Percentiles rank a stretch among this genome's conserved stretches.
phyloP scores from a whole-genome alignment of 1,140 invertebrate species.

The Pantala flavescens region DNA sequence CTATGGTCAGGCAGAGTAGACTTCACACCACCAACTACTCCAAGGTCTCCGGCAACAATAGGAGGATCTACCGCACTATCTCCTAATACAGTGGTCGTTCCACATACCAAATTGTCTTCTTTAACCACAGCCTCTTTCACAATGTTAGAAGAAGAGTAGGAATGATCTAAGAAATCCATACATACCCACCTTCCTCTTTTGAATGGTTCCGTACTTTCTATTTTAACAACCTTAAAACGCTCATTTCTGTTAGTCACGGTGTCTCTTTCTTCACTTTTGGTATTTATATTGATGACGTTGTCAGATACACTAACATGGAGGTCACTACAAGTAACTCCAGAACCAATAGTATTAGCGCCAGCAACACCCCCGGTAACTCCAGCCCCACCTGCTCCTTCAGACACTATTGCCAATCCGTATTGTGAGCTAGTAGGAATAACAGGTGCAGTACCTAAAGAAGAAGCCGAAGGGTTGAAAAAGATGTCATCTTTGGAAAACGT shows the following conservation, averaged over 20 bases:
- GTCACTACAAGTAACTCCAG: conserved; percentile 31
- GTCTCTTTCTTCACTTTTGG: conserved; percentile 46
- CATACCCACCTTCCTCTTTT: conserved; percentile 88
- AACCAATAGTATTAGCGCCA: conserved; percentile 17
- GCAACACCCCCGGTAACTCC: conserved; percentile 7
- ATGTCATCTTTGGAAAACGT: conserved; percentile 68
- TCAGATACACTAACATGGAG: conserved; percentile 51
- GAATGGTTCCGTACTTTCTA: conserved; percentile 89
- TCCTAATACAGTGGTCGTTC: neutral
- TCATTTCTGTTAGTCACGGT: conserved; percentile 53
- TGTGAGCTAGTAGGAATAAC: conserved; percentile 75
- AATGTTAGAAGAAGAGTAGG: conserved; percentile 13
- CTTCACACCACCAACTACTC: neutral
- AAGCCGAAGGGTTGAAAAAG: conserved; percentile 63
- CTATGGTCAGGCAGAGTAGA: neutral
- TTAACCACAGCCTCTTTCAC: neutral
- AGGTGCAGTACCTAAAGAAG: conserved; percentile 60
- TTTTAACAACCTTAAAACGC: conserved; percentile 92
- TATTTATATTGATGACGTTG: conserved; percentile 47
- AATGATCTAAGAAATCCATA: conserved; percentile 87
- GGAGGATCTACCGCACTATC: neutral
- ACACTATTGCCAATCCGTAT: conserved; percentile 67
- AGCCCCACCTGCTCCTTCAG: conserved; percentile 24
- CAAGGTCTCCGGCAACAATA: neutral
- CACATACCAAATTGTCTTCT: conserved; percentile 2